These are phyloP conservation scores for Mylabris phalerata DNA, from an alignment of 1,140 invertebrate species.

Conservation along the genomic window DNA sequence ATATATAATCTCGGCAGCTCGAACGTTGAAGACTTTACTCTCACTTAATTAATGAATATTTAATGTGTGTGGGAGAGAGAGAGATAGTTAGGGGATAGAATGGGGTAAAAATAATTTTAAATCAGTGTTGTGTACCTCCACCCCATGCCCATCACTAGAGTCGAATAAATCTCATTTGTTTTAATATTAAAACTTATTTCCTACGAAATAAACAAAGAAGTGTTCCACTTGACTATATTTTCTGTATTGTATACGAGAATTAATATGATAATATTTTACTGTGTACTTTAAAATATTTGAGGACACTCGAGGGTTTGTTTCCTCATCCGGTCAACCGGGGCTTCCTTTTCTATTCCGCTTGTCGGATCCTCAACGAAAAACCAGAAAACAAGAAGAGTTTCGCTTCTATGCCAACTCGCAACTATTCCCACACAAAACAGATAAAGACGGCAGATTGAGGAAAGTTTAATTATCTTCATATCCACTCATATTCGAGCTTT, in stretches of 20 bases:
- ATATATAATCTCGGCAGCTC: too few species aligned
- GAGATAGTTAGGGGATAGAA: not conserved
- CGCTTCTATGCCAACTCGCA: too few species aligned
- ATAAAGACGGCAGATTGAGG: too few species aligned
- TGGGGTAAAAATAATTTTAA: too few species aligned
- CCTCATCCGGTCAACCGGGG: conserved; percentile 34
- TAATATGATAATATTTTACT: conserved; percentile 36
- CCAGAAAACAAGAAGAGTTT: too few species aligned
- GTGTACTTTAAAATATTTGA: conserved; percentile 32
- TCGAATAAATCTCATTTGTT: too few species aligned
- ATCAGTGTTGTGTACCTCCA: too few species aligned
- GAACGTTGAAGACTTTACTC: conserved; percentile 1
- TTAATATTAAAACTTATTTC: conserved; percentile 14
- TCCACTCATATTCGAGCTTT: too few species aligned
- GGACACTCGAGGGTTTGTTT: conserved; percentile 33
- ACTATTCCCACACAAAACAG: too few species aligned
- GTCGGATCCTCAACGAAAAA: not conserved
- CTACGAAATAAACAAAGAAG: conserved; percentile 16
- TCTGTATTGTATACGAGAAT: conserved; percentile 33
- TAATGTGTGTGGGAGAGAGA: conserved; percentile 7
- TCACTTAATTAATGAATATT: conserved; percentile 15
- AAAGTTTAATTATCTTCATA: too few species aligned
- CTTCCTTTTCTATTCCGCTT: conserved; percentile 12
- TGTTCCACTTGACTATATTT: conserved; percentile 12
- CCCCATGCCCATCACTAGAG: too few species aligned